Percentiles rank a stretch among this genome's conserved stretches.
Conservation (phyloP, 1,140 invertebrate species). For the Diabrotica undecimpunctata region DNA sequence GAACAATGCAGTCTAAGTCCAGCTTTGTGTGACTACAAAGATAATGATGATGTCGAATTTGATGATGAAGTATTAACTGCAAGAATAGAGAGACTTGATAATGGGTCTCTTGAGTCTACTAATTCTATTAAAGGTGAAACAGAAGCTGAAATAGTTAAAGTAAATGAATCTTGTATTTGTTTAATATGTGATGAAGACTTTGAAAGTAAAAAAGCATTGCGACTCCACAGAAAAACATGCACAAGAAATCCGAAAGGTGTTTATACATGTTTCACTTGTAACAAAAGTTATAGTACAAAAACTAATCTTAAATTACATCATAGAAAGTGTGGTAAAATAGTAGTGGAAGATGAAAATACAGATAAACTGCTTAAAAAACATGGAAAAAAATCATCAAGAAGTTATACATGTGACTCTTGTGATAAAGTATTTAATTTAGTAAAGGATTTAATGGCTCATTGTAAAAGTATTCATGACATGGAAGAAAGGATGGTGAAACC, state of each 20-base stretch:
- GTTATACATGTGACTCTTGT: constrained; percentile 31
- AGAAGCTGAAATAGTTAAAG: not conserved
- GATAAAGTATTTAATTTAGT: constrained; percentile 20
- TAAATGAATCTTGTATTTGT: not conserved
- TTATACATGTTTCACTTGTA: constrained; percentile 1
- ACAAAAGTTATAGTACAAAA: constrained; percentile 14
- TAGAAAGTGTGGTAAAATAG: constrained; percentile 10
- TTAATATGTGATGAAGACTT: constrained; percentile 7
- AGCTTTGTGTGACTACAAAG: not conserved
- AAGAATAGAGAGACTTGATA: not conserved
- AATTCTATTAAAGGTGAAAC: not conserved
- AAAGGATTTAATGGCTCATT: constrained; percentile 34
- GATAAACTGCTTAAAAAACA: not conserved
- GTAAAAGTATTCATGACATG: constrained; percentile 27
- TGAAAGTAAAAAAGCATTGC: constrained; percentile 16
- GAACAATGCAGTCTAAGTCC: not conserved
- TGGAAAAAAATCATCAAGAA: constrained; percentile 3
- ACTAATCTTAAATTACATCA: constrained; percentile 14
- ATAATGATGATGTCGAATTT: not conserved
- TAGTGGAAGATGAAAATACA: not conserved
- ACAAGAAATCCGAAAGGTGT: constrained; percentile 3
- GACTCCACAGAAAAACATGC: constrained; percentile 13
- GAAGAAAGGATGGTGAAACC: constrained; percentile 31
- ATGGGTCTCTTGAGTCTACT: not conserved
- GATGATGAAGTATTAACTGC: not conserved